Percentiles rank a stretch among this genome's conserved stretches.
phyloP scores from a whole-genome alignment of 2,797 vertebrate genomes.

The Borostomias antarcticus region DNA sequence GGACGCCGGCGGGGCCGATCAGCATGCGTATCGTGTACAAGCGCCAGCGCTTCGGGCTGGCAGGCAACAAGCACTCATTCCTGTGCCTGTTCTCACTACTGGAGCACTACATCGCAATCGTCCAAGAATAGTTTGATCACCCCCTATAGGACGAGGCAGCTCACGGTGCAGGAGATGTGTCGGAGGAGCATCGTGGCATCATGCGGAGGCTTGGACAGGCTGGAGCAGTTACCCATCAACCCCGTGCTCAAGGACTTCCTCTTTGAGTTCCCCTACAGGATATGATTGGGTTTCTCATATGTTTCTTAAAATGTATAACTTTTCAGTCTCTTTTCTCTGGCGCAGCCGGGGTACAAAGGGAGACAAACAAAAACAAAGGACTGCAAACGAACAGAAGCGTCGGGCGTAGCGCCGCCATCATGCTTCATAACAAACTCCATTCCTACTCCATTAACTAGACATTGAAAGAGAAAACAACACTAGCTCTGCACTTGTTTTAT shows the following conservation, averaged over 20 bases:
- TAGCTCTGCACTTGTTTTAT: no score
- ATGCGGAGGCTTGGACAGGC: constrained; percentile 74
- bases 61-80: constrained; percentile 88
- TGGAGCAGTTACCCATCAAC: constrained; percentile 84
- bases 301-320: no score
- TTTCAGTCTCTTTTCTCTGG: no score
- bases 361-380: no score
- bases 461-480: no score
- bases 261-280: constrained; percentile 88
- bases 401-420: no score
- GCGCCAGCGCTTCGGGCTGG: constrained; percentile 84
- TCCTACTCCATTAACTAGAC: no score
- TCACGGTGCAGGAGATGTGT: constrained; percentile 92
- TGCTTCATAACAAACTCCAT: no score
- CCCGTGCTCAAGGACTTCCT: constrained; percentile 86
- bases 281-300: no score
- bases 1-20: constrained; percentile 81
- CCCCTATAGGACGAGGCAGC: constrained; percentile 85
- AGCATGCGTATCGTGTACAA: constrained; percentile 93
- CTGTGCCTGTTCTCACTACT: constrained; percentile 89
- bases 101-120: constrained; percentile 88
- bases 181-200: constrained; percentile 84
- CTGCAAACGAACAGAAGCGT: no score
- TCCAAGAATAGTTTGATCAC: constrained; percentile 82
- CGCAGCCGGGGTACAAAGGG: no score